Base-by-base conservation (phyloP, 2,113 vertebrate species). In the Notarius lentiginosus region DNA sequence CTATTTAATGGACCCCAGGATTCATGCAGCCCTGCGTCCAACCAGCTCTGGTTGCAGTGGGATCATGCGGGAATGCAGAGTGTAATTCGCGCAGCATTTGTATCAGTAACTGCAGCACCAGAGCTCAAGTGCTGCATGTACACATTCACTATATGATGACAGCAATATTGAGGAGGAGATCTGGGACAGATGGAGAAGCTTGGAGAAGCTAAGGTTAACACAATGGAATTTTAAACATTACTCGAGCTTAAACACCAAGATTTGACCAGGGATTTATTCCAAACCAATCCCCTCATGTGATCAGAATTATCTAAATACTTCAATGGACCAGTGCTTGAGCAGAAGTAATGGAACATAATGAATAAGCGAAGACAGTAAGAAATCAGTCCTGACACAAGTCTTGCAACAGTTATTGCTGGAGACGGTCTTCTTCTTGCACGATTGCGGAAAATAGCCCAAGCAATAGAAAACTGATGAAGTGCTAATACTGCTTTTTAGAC, bases 11-110 rank as follows among this genome's bases (percentile, higher is more conserved):
- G 41, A 89, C 84, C 73, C n/a, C 1, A 24, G 47, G 34, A 79
- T 41, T 84, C 73, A 51, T 60, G 83, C 53, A 63, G 55, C 85
- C 53, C 85, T 82, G 83, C 73, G 61, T 86, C 85, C 86, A 76
- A 82, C 51, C 81, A 63, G 90, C 89, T 94, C 91, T 60, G n/a
- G 90, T 94, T 94, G 92, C 92, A 77, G 84, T 70, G 18, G 91
- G 87, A 91, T 91, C 89, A 92, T 90, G 90, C 88, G 90, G 87
- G 87, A 94, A 91, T 88, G 85, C 53, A 72, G 75, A 24, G 65
- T 68, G 70, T 76, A 56, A 84, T 72, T 61, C 72, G 82, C 73
- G 34, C 49, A 88, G 58, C 68, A 66, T 86, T 70, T 83, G 91
- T 63, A 87, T 55, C 66, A 47, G 65, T 66, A 83, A 66, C 82